Evolutionary conservation across 2,888 invertebrate genomes (phyloP).

Genomic region (Drosophila parthenogenetica): DNA sequence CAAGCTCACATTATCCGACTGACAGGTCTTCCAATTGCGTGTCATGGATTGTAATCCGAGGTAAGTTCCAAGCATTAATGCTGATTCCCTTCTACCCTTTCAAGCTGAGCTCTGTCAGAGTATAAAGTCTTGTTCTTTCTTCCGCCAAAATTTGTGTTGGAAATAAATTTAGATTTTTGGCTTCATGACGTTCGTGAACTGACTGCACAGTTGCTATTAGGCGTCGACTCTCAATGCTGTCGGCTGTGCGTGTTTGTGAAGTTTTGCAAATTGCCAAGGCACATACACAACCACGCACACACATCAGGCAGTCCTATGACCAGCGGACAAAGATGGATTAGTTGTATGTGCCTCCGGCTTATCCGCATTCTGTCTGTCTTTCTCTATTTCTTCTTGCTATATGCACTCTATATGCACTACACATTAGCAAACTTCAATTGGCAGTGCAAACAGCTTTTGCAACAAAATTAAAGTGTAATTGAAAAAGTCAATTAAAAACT

Average conservation of each 20-base stretch:
- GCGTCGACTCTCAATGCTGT: slow-evolving; percentile 32
- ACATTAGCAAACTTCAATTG: slow-evolving; percentile 69
- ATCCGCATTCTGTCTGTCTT: slow-evolving; percentile 12
- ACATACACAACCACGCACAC: slow-evolving; percentile 24
- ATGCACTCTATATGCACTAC: slow-evolving; percentile 15
- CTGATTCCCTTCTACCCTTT: not conserved
- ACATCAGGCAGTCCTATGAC: slow-evolving; percentile 12
- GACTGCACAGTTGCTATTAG: slow-evolving; percentile 31
- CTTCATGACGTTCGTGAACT: slow-evolving; percentile 28
- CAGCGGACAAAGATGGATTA: slow-evolving; percentile 72
- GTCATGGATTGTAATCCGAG: slow-evolving; percentile 29
- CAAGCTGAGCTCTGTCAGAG: not conserved
- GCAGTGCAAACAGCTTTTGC: slow-evolving; percentile 67
- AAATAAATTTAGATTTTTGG: slow-evolving; percentile 67
- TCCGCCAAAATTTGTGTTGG: slow-evolving; percentile 40
- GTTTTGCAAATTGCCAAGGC: slow-evolving; percentile 72
- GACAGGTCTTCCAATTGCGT: slow-evolving; percentile 11
- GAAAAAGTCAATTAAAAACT: slow-evolving; percentile 80
- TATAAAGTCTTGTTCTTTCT: not conserved
- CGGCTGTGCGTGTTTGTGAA: slow-evolving; percentile 71
- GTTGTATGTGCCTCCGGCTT: slow-evolving; percentile 23
- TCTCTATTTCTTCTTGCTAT: not conserved
- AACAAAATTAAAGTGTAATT: slow-evolving; percentile 79
- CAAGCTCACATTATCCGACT: slow-evolving; percentile 1
- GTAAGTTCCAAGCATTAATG: slow-evolving; percentile 29